Conservation (phyloP, 64 coral and sea anemone species). For the Astreopora myriophthalma region DNA sequence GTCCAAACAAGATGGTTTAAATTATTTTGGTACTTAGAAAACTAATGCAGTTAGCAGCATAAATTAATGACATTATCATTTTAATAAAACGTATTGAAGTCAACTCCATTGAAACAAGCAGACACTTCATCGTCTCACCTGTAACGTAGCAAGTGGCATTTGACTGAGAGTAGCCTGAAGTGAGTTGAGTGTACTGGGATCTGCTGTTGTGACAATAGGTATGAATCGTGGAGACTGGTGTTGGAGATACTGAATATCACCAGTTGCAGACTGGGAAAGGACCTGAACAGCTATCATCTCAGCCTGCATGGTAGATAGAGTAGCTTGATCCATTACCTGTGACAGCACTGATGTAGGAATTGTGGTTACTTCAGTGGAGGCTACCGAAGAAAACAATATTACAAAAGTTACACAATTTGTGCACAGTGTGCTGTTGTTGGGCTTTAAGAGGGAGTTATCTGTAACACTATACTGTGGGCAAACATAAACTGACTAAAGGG, state of each 20-base stretch:
- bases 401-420: no score
- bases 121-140: constrained; percentile 37
- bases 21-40: no score
- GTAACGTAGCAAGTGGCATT: constrained; percentile 83
- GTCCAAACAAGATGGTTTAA: no score
- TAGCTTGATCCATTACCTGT: constrained; percentile 94
- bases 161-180: constrained; percentile 89
- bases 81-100: no score
- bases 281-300: constrained; percentile 99
- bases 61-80: no score
- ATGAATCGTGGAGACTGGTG: constrained; percentile 91
- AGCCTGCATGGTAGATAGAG: constrained; percentile 96
- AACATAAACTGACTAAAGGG: no score
- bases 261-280: constrained; percentile 94
- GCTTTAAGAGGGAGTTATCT: no score
- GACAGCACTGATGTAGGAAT: constrained; percentile 91
- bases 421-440: no score
- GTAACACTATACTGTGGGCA: no score
- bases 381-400: background rate
- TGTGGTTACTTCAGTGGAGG: constrained; percentile 75
- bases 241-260: constrained; percentile 94
- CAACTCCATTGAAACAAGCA: background rate
- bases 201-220: constrained; percentile 78
- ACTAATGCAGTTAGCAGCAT: no score
- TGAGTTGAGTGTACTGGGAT: constrained; percentile 67